Evolutionary conservation across 2,113 vertebrate genomes (phyloP).

Genomic region (Neodon shergylaensis): DNA sequence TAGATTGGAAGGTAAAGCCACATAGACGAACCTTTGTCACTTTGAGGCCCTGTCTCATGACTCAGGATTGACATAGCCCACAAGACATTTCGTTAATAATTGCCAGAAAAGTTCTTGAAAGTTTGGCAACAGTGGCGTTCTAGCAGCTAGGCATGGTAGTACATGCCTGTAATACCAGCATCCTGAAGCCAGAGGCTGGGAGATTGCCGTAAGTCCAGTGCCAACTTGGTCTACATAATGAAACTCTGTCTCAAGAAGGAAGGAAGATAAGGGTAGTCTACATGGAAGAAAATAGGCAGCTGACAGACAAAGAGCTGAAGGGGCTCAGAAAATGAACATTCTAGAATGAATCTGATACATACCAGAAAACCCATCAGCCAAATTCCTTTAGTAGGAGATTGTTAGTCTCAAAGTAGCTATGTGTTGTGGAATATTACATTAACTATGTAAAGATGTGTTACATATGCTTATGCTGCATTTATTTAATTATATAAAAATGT

Average conservation of each 20-base stretch:
- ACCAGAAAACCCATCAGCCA: background rate
- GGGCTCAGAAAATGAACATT: background rate
- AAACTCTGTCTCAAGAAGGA: background rate
- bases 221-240: background rate
- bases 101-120: background rate
- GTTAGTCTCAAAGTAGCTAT: background rate
- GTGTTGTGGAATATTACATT: no score
- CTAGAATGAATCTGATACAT: background rate
- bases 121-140: background rate
- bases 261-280: background rate
- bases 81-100: background rate
- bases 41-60: background rate
- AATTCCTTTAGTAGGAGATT: background rate
- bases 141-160: background rate
- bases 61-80: background rate
- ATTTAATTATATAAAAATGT: no score
- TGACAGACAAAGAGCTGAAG: background rate
- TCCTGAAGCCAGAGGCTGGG: background rate
- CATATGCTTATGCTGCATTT: no score
- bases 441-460: no score
- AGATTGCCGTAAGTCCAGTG: background rate
- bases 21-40: background rate
- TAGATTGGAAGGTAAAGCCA: background rate
- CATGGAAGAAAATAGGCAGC: background rate
- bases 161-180: background rate